These are phyloP conservation scores for Dendropsophus ebraccatus DNA, from an alignment of 2,113 vertebrate genomes.

Conservation along the genomic window DNA sequence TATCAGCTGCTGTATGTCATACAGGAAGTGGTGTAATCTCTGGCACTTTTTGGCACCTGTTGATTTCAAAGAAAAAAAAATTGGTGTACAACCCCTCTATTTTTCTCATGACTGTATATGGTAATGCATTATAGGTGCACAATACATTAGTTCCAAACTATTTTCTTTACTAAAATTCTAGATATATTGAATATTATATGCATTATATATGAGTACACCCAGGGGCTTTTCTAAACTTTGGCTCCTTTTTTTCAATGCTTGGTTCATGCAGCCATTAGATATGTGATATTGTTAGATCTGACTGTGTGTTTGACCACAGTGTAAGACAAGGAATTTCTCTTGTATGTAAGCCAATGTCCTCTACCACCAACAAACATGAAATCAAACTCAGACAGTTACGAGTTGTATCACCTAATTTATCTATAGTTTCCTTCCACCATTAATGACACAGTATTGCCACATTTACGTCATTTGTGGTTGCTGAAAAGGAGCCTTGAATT, in stretches of 20 bases:
- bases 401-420: conserved; percentile 59
- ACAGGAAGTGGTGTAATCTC: too few relatives aligned
- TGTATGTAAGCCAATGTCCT: conserved; percentile 30
- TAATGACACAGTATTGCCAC: conserved; percentile 54
- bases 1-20: too few relatives aligned
- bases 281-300: conserved; percentile 48
- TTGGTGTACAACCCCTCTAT: too few relatives aligned
- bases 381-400: conserved; percentile 51
- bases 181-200: neutral
- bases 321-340: conserved; percentile 53
- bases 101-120: too few relatives aligned
- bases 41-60: too few relatives aligned
- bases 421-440: conserved; percentile 51
- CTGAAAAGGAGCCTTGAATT: conserved; percentile 48
- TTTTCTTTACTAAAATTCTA: neutral
- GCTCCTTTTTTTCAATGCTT: neutral
- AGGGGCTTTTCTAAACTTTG: conserved; percentile 5
- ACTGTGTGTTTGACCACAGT: conserved; percentile 34
- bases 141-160: neutral
- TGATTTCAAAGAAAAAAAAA: too few relatives aligned
- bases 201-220: neutral
- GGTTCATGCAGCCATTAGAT: conserved; percentile 5
- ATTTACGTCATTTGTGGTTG: conserved; percentile 58
- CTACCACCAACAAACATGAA: conserved; percentile 52
- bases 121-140: neutral